These are phyloP conservation scores for Drosophila ezoana DNA, from an alignment of 2,888 invertebrate species.

Conservation along the genomic window DNA sequence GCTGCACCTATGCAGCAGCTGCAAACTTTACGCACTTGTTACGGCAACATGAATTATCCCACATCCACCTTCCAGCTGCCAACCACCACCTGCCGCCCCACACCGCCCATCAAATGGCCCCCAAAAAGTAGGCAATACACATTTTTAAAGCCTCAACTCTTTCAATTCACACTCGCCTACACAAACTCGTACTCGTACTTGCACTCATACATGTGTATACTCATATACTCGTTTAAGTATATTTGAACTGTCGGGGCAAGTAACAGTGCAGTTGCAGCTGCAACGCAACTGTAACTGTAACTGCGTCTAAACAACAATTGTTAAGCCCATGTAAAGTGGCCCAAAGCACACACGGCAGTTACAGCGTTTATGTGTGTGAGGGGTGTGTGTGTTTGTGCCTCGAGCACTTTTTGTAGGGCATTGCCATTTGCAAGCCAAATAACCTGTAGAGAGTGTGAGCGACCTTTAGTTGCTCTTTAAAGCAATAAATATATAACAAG, in stretches of 20 bases:
- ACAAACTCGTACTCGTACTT: constrained; percentile 4
- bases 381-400: constrained; percentile 14
- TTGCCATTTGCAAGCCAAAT: constrained; percentile 35
- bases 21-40: constrained; percentile 40
- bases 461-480: constrained; percentile 32
- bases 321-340: constrained; percentile 73
- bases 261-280: constrained; percentile 40
- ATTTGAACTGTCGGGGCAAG: constrained; percentile 42
- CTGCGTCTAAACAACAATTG: constrained; percentile 76
- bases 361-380: constrained; percentile 8
- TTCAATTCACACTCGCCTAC: constrained; percentile 13
- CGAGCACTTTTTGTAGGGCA: constrained; percentile 57
- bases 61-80: not conserved
- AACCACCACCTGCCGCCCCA: not conserved
- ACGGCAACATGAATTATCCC: constrained; percentile 16
- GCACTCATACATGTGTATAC: not conserved
- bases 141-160: constrained; percentile 50
- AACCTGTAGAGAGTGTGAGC: not conserved
- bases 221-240: constrained; percentile 25
- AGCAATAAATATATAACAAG: not conserved
- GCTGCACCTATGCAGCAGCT: constrained; percentile 13
- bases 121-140: constrained; percentile 65
- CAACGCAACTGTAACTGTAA: constrained; percentile 68
- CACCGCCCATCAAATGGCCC: not conserved
- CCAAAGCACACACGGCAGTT: constrained; percentile 40